Percentiles rank a stretch among this genome's conserved stretches.
These are phyloP conservation scores for Leptonema lineaticorne DNA, from an alignment of 1,140 invertebrate genomes.

Conservation along the genomic window DNA sequence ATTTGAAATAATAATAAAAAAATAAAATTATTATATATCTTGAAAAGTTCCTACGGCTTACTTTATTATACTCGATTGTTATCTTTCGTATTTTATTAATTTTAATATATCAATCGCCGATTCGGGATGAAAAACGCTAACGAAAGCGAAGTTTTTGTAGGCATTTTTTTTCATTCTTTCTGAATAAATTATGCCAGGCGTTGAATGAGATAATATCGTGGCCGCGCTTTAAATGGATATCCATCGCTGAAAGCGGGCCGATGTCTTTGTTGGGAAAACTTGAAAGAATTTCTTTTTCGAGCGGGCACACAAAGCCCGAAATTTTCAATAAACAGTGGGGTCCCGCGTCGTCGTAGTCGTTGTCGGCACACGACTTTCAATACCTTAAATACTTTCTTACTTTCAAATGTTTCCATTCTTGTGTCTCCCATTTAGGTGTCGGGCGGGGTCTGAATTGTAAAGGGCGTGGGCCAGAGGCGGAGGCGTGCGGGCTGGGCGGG, in stretches of 20 bases:
- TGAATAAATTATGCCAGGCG: slow-evolving; percentile 28
- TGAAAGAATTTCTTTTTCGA: slow-evolving; percentile 38
- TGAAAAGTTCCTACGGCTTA: too few relatives aligned
- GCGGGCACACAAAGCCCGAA: slow-evolving; percentile 35
- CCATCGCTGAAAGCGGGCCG: slow-evolving; percentile 36
- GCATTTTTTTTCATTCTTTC: too few relatives aligned
- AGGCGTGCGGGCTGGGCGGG: slow-evolving; percentile 27
- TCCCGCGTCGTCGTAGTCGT: slow-evolving; percentile 13
- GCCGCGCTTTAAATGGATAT: slow-evolving; percentile 31
- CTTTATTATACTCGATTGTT: too few relatives aligned
- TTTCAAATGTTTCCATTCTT: slow-evolving; percentile 42
- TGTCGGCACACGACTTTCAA: slow-evolving; percentile 38
- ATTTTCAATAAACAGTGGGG: slow-evolving; percentile 41
- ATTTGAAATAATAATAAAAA: too few relatives aligned
- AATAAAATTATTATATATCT: too few relatives aligned
- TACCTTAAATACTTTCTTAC: slow-evolving; percentile 42
- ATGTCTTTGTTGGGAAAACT: slow-evolving; percentile 32
- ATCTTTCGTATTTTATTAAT: too few relatives aligned
- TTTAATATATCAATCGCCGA: background rate
- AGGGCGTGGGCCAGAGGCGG: slow-evolving; percentile 19
- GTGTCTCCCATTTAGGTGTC: slow-evolving; percentile 37
- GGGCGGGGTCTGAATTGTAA: slow-evolving; percentile 36
- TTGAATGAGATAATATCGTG: slow-evolving; percentile 30
- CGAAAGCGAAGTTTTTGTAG: slow-evolving; percentile 8
- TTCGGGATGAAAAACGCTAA: background rate